A percentile compares a stretch with the other conserved stretches of the same genome.
Evolutionary conservation across 2,888 invertebrate species (phyloP).

Genomic region (Meganola albula): DNA sequence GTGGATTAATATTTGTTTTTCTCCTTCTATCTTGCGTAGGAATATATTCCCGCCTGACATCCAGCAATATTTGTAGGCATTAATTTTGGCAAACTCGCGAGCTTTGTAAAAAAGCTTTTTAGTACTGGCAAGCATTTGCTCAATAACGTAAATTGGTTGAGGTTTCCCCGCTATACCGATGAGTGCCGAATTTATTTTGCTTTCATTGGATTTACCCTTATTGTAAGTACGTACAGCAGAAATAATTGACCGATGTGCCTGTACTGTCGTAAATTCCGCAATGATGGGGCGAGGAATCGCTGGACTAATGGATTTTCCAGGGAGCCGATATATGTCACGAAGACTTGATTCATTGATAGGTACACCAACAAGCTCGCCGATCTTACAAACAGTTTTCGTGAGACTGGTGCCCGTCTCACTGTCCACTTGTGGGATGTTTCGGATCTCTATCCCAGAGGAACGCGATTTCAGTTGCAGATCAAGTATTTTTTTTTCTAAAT

Average conservation of each 20-base stretch:
- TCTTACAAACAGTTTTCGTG: slow-evolving; percentile 1
- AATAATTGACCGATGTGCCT: neutral
- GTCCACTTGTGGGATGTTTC: slow-evolving; percentile 2
- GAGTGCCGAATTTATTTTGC: neutral
- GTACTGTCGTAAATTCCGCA: neutral
- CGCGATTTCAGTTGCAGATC: slow-evolving; percentile 3
- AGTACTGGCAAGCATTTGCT: neutral
- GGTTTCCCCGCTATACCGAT: neutral
- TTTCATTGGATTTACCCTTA: neutral
- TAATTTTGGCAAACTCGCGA: neutral
- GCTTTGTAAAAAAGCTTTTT: slow-evolving; percentile 1
- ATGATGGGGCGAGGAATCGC: slow-evolving; percentile 3
- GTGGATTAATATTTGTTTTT: neutral
- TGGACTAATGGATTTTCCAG: neutral
- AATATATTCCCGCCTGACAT: neutral
- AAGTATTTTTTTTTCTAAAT: slow-evolving; percentile 1
- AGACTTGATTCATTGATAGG: neutral
- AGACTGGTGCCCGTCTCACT: neutral
- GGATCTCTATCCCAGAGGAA: slow-evolving; percentile 3
- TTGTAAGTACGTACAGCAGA: neutral
- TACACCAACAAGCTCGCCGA: slow-evolving; percentile 4
- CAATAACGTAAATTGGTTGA: neutral
- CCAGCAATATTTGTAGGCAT: neutral
- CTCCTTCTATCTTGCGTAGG: neutral
- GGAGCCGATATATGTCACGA: slow-evolving; percentile 3